Base-by-base conservation (phyloP, 1,140 invertebrate species). In the Nomia melanderi region DNA sequence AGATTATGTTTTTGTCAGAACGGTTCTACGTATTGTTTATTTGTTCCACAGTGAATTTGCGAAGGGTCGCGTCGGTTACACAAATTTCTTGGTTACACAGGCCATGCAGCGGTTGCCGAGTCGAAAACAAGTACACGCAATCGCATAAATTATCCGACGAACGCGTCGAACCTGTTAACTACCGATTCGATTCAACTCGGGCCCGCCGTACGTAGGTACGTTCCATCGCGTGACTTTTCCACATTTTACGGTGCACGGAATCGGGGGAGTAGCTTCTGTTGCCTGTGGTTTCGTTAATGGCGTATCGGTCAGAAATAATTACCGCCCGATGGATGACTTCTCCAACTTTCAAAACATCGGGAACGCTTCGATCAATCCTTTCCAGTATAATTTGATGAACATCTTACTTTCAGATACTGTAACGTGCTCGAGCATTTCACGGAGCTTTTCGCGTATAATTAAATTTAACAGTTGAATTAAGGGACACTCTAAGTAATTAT, bases 211-310 rank as follows among this genome's bases (percentile, higher is more conserved):
- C 47, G 50, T 74, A 33, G 25, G 47, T 44, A n/a, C n/a, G 20
- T n/a, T 3, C 8, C 47, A 75, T 75, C 72, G 72, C 72, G 72
- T 75, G 72, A 75, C 72, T 75, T 75, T 75, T 75, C 72, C 72
- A 29, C 59, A 33, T 75, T 75, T 75, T 75, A 67, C 72, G 7
- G 0, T 0, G 2, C 72, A 27, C 11, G 53, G 39, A 67, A 44
- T 41, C 53, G 36, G 1, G 20, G n/a, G 23, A 59, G 64, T 27
- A 29, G 39, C 50, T 17, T n/a, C n/a, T 50, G 23, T 25, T 27
- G 25, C 25, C 36, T 11, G 12, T 20, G 31, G 63, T 67, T 67
- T 44, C 71, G 64, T 65, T 47, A 65, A 73, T 62, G 60, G 60
- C 39, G 57, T 62, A 62, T 73, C 71, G 33, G 17, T 20, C 36